Base-by-base conservation (phyloP, 2,797 vertebrate genomes). In the Notolepis coatsorum region DNA sequence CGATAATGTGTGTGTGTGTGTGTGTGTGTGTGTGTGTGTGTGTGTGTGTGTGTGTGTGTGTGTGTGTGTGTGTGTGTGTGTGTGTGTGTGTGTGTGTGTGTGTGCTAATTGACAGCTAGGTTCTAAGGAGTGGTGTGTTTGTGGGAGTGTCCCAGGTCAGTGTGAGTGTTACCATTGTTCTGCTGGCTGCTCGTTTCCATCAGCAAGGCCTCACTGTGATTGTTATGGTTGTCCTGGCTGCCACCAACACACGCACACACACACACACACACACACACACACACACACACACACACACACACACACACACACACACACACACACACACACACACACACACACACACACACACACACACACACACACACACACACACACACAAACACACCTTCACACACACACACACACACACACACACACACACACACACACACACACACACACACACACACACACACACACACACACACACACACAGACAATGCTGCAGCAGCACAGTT, bases 191-290 rank as follows among this genome's bases (percentile, higher is more conserved):
- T 21, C 28, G 41, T 58, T 51, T 49, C 58, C 21, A 65, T 76
- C 73, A 66, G 73, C 71, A 72, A 76, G 64, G 77, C 79, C 74
- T 63, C 74, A 68, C 56, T 43, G 38, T 77, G 49, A 81, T 80
- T 80, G 61, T 78, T 82, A 43, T 72, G 70, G 68, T 55, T 68
- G 27, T 54, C 35, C n/a, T 23, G 20, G 17, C 6, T 20, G 18
- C 38, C n/a, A 66, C 57, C 43, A 66, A 57, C 57, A 46, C 28
- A 33, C 54, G 21, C 38, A n/a, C 33, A 10, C 37, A 27, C 37
- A 28, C 37, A 55, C 53, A 43, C 53, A 42, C 47, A 30, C 27
- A n/a, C n/a, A 18, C 12, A 7, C 3, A 17, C n/a, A 30, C 3
- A 49, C n/a, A 49, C n/a, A 17, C 3, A 4, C 39, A 30, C 27